Conservation (phyloP, 2,797 vertebrate species). For the Microhierax caerulescens region DNA sequence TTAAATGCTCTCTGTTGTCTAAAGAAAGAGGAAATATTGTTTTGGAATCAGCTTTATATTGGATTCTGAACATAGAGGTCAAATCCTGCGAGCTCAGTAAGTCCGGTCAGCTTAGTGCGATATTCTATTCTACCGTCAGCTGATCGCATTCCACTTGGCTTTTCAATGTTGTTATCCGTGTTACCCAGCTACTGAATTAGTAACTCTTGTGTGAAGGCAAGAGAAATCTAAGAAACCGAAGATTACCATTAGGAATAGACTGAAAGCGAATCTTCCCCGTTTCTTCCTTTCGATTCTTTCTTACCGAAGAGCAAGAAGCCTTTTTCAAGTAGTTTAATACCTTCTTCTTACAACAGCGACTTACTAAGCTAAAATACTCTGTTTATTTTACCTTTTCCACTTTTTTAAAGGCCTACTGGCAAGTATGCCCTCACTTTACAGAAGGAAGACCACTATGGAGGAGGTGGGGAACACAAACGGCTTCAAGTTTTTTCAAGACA, state of each 20-base stretch:
- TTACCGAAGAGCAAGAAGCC: neutral
- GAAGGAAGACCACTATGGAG: neutral
- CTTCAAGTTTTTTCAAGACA: neutral
- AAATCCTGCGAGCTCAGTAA: slow-evolving; percentile 16
- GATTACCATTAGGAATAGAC: neutral
- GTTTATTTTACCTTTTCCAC: neutral
- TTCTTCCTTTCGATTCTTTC: neutral
- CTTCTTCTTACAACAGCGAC: neutral
- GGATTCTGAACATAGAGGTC: slow-evolving; percentile 26
- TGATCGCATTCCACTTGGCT: slow-evolving; percentile 15
- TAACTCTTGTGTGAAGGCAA: neutral
- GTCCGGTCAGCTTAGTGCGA: slow-evolving; percentile 6
- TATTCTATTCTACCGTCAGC: neutral
- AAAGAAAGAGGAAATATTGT: slow-evolving; percentile 29
- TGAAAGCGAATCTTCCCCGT: neutral
- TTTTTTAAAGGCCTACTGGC: neutral
- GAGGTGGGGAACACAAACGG: neutral
- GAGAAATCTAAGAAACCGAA: neutral
- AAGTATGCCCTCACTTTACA: neutral
- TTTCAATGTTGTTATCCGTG: slow-evolving; percentile 27
- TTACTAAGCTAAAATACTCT: neutral
- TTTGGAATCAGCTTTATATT: slow-evolving; percentile 42
- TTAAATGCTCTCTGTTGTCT: slow-evolving; percentile 31
- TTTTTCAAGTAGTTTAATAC: neutral
- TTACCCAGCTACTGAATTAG: neutral